Conservation (phyloP, 2,113 vertebrate species). For the Cichladusa arquata region DNA sequence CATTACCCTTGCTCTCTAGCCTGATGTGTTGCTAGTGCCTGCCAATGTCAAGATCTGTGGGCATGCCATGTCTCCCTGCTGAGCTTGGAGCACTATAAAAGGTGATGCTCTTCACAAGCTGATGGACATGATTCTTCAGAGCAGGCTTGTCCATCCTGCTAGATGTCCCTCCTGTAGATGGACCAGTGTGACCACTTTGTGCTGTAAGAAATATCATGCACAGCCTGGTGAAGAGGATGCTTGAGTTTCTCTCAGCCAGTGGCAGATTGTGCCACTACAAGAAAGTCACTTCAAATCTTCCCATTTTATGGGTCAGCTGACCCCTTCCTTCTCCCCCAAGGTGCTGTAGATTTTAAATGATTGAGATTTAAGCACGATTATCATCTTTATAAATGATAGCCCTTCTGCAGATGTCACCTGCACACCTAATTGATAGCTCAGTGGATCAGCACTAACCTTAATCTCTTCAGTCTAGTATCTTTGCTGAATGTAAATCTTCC, state of each 20-base stretch:
- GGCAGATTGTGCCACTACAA: neutral
- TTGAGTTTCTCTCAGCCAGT: neutral
- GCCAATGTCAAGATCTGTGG: fast-evolving
- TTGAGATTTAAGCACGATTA: neutral
- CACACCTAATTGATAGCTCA: neutral
- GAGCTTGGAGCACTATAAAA: neutral
- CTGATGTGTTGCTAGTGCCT: neutral
- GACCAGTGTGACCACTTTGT: neutral
- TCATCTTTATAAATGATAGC: neutral
- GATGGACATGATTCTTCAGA: fast-evolving
- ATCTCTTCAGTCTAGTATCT: neutral
- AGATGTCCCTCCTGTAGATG: neutral
- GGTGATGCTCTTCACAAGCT: neutral
- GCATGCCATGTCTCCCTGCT: neutral
- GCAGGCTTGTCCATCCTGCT: neutral
- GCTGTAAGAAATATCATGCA: neutral
- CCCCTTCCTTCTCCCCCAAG: neutral
- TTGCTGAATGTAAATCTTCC: neutral
- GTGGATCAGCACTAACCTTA: neutral
- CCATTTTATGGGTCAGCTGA: neutral
- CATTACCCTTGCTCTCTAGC: neutral
- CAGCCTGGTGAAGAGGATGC: neutral
- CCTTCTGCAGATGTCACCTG: neutral
- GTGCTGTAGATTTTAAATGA: neutral
- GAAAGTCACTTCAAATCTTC: neutral